These are phyloP conservation scores for Marasmarcha lunaedactyla DNA, from an alignment of 2,888 invertebrate species.

Conservation along the genomic window DNA sequence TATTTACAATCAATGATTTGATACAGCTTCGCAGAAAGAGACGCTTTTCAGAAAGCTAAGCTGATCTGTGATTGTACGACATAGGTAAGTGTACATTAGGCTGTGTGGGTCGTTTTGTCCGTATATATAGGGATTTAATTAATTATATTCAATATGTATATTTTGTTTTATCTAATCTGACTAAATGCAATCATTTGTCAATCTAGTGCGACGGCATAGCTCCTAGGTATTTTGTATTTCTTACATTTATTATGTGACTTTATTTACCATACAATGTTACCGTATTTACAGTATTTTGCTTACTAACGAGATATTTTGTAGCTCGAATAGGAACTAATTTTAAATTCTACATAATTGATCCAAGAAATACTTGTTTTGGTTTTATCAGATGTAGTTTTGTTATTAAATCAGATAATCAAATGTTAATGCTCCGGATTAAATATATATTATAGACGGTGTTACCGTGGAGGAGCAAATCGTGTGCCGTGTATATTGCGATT, in stretches of 20 bases:
- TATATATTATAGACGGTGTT: no score
- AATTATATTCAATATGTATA: no score
- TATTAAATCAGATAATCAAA: no score
- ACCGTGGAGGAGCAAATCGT: conserved; percentile 12
- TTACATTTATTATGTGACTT: conserved; percentile 5
- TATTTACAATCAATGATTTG: no score
- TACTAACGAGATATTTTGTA: no score
- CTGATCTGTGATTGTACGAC: conserved; percentile 65
- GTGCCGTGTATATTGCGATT: conserved; percentile 33
- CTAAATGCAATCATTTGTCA: no score
- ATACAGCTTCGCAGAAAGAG: conserved; percentile 34
- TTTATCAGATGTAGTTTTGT: no score
- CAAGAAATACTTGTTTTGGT: no score
- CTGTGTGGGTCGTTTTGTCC: conserved; percentile 38
- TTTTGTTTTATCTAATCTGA: neutral
- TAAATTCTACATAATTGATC: no score
- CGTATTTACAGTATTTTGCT: conserved; percentile 23
- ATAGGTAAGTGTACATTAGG: conserved; percentile 52
- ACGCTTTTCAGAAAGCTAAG: conserved; percentile 51
- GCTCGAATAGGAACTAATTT: neutral
- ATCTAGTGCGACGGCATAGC: no score
- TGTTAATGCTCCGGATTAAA: no score
- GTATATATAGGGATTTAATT: conserved; percentile 9
- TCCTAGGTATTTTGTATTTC: no score
- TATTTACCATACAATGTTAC: conserved; percentile 42